Evolutionary conservation across 2,113 vertebrate species (phyloP).

Genomic region (Hypomesus transpacificus): DNA sequence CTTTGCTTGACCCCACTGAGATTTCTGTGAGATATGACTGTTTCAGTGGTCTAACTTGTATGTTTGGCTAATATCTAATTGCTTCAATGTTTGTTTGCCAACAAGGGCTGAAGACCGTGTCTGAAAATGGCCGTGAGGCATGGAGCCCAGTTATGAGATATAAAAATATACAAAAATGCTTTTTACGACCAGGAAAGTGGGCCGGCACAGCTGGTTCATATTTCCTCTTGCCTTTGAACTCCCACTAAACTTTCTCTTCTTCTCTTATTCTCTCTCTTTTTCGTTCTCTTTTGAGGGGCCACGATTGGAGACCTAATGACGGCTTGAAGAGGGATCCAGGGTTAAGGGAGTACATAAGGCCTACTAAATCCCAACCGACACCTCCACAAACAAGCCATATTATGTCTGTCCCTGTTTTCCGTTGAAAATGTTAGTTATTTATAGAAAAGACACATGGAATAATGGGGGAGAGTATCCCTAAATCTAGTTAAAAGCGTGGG

Average conservation of each 20-base stretch:
- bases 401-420: not conserved
- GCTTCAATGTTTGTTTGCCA: conserved; percentile 45
- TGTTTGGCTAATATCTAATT: conserved; percentile 45
- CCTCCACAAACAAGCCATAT: not conserved
- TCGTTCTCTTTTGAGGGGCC: conserved; percentile 14
- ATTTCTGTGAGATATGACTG: conserved; percentile 8
- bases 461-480: not conserved
- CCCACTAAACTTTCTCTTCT: conserved; percentile 32
- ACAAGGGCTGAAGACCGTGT: conserved; percentile 24
- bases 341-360: not conserved
- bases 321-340: conserved; percentile 33
- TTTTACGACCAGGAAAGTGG: conserved; percentile 47
- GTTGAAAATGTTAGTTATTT: not conserved
- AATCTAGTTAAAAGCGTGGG: conserved; percentile 9
- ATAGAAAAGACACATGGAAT: conserved; percentile 9
- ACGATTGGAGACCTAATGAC: conserved; percentile 41
- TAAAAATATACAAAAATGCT: conserved; percentile 60
- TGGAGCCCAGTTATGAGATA: conserved; percentile 54
- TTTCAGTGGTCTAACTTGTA: conserved; percentile 25
- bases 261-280: conserved; percentile 19
- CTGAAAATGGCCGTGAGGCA: conserved; percentile 44
- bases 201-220: conserved; percentile 58
- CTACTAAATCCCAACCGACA: conserved; percentile 6
- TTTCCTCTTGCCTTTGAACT: conserved; percentile 60
- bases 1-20: conserved; percentile 31